phyloP scores from a whole-genome alignment of 2,888 invertebrate genomes.

The Tenthredo distinguenda region DNA sequence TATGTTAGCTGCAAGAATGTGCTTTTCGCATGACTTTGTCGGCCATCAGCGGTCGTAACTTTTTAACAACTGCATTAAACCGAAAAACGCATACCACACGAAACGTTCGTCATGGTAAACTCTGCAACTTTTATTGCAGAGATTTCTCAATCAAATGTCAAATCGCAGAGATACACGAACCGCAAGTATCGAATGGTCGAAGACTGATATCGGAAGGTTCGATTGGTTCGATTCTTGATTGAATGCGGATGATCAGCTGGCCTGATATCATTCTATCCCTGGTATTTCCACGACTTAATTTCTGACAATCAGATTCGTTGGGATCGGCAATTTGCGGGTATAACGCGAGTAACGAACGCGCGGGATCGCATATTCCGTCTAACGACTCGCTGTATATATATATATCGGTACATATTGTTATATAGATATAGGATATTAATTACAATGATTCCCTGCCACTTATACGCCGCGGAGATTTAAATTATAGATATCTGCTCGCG shows the following conservation, averaged over 20 bases:
- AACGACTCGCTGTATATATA: neutral
- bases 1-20: neutral
- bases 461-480: slow-evolving; percentile 69
- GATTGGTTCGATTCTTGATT: neutral
- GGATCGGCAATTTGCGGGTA: slow-evolving; percentile 26
- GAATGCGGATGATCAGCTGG: neutral
- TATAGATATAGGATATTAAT: slow-evolving; percentile 67
- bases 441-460: slow-evolving; percentile 71
- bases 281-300: slow-evolving; percentile 26
- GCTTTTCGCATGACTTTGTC: neutral
- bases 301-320: neutral
- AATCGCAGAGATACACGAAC: neutral
- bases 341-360: slow-evolving; percentile 22
- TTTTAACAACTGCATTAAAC: neutral
- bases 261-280: neutral
- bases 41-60: neutral
- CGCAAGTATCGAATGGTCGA: neutral
- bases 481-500: slow-evolving; percentile 67
- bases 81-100: neutral
- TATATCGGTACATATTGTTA: slow-evolving; percentile 40
- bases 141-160: neutral
- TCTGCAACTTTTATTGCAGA: neutral
- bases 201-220: neutral
- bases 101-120: neutral
- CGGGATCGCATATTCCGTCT: slow-evolving; percentile 36